Evolutionary conservation across 2,888 invertebrate species (phyloP), one percentile per base, ranked within the genome.

Genomic region (Noctua comes): DNA sequence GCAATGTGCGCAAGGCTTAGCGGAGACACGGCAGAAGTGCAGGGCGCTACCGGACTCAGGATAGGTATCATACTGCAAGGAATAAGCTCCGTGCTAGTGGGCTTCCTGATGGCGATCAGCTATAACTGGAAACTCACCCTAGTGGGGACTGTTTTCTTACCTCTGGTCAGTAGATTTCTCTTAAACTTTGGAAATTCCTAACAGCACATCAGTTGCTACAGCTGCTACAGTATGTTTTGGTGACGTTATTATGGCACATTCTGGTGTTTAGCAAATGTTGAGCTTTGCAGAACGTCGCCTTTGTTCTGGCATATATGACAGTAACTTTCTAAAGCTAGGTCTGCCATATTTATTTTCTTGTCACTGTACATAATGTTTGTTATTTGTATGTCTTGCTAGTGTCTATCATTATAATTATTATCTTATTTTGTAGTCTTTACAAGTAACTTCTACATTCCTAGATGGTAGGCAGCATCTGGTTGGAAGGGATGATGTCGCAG

Each of bases 91-190:
- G 94, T 97, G 3, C 90, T 97, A 1, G 96, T 98, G 21, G 97
- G 97, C 0, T 96, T 97, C 83, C 90, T 97, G 11, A 92, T 97
- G 91, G 97, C 97, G 1, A 92, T 97, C 86, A 95, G 94, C 83
- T 97, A 97, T 90, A 97, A 97, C 77, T 97, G 97, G 97, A 97
- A 97, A 89, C 95, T 98, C 84, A 97, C 97, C 0, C 92, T 97
- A 6, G 97, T 98, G 11, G 97, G 97, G 4, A 94, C 97, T 1
- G 96, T 97, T 0, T 97, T 97, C 82, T 94, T 98, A 75, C 98
- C 98, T 0, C 84, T 98, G 79, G 97, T 98, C 76, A 94, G 97
- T 93, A 86, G 48, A 0, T 62, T 79, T 46, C 18, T 48, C 21
- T 27, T 36, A 48, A 48, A n/a, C 11, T 10, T 10, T n/a, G 11